Evolutionary conservation across 2,888 invertebrate species (phyloP).

Genomic region (Dascillus cervinus): DNA sequence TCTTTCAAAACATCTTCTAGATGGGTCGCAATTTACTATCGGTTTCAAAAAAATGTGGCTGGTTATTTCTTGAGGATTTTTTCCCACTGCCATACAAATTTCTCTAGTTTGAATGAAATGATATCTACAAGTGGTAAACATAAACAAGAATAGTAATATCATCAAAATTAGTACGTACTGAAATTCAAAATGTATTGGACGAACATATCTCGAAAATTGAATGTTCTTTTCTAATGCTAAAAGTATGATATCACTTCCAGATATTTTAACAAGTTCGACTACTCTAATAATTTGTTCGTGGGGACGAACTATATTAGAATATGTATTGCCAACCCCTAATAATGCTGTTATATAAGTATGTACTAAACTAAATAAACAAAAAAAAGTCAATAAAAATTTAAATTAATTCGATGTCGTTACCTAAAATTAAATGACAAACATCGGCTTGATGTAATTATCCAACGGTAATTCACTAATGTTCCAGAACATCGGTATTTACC

Average conservation of each 20-base stretch:
- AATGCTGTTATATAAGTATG: conserved; percentile 55
- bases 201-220: conserved; percentile 54
- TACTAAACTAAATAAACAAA: conserved; percentile 42
- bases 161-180: conserved; percentile 25
- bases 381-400: conserved; percentile 4
- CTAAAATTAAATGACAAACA: conserved; percentile 43
- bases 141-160: conserved; percentile 5
- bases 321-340: conserved; percentile 58
- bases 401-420: conserved; percentile 41
- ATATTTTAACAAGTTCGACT: conserved; percentile 50
- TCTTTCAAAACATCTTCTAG: conserved; percentile 50
- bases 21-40: conserved; percentile 45
- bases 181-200: conserved; percentile 51
- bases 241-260: conserved; percentile 52
- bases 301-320: conserved; percentile 52
- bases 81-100: conserved; percentile 56
- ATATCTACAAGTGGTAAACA: conserved; percentile 27
- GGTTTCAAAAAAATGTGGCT: conserved; percentile 47
- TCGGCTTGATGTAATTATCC: conserved; percentile 51
- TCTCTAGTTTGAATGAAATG: conserved; percentile 24
- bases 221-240: conserved; percentile 55
- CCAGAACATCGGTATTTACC: conserved; percentile 65
- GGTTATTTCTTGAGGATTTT: conserved; percentile 47
- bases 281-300: conserved; percentile 63
- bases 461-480: conserved; percentile 55